Base-by-base conservation (phyloP, 2,797 vertebrate genomes). In the Dicrostonyx torquatus region DNA sequence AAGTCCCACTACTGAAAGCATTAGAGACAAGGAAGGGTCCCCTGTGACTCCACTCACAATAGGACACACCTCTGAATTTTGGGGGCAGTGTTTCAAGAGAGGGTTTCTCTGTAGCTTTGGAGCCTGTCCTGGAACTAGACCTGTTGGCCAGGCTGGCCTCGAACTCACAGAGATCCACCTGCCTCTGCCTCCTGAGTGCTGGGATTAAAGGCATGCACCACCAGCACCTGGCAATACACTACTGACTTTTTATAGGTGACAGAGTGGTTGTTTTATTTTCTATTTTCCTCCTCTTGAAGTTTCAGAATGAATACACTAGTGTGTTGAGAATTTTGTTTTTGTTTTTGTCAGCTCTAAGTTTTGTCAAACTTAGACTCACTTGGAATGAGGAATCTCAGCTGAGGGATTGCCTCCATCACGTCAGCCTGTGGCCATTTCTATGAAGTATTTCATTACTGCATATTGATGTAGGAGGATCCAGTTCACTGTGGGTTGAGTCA, bases 191-290 rank as follows among this genome's bases (percentile, higher is more conserved):
- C 55, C 55, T 6, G 18, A 55, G 55, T 55, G 55, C 55, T 55
- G 55, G 55, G 55, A 55, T 55, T 55, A 55, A 55, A 55, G 55
- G 55, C 18, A 0, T 55, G 55, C 1, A 1, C 55, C 55, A 55
- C 55, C 18, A 55, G 18, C 55, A 55, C 18, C 55, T 0, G 18
- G 55, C 55, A 55, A 58, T 45, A 48, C 4, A 48, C 73, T 18
- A 5, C 86, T 55, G 66, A 31, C 94, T 92, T 95, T 93, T 77
- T 72, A 78, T 53, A 78, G 68, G 62, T 89, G 95, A 89, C 72
- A 29, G n/a, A 40, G 31, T 3, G 37, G 31, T 78, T 55, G 6
- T 48, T 83, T 34, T 58, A 37, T 85, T 3, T 64, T 15, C 34
- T 26, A 75, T 88, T 64, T 26, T 58, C 45, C 37, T 72, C 11